Conservation (phyloP, 2,888 invertebrate genomes). For the Coelinius sp. region DNA sequence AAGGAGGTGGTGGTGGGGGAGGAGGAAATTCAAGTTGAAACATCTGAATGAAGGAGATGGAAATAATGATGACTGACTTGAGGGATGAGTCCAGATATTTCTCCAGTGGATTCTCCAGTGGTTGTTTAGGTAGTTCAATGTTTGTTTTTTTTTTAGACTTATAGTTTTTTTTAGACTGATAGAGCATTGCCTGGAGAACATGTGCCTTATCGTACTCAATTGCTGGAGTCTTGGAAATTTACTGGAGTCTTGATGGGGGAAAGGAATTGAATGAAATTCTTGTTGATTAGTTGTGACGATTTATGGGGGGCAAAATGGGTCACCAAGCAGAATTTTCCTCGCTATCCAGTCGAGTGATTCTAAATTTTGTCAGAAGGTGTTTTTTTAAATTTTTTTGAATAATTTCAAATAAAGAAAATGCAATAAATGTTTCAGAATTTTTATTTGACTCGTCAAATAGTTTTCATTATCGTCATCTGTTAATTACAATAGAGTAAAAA, state of each 20-base stretch:
- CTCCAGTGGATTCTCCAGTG: too few relatives aligned
- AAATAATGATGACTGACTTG: constrained; percentile 50
- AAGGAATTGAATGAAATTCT: too few relatives aligned
- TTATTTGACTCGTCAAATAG: constrained; percentile 48
- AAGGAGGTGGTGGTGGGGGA: too few relatives aligned
- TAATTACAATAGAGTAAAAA: constrained; percentile 52
- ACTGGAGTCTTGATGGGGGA: too few relatives aligned
- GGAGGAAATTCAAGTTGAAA: too few relatives aligned
- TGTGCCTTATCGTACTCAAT: constrained; percentile 34
- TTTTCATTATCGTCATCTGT: constrained; percentile 51
- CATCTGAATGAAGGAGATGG: constrained; percentile 61
- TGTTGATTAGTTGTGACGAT: too few relatives aligned
- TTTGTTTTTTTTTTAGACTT: background rate
- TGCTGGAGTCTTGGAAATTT: background rate
- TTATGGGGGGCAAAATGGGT: too few relatives aligned
- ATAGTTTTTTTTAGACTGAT: constrained; percentile 10
- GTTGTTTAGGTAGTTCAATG: background rate
- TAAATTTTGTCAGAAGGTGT: too few relatives aligned
- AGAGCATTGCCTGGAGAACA: constrained; percentile 23
- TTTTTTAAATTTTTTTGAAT: background rate
- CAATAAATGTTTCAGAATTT: background rate
- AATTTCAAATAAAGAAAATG: background rate
- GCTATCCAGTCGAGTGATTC: too few relatives aligned
- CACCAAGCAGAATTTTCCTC: too few relatives aligned
- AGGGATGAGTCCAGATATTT: too few relatives aligned